Conservation (phyloP, 2,888 invertebrate genomes). For the Apomyelois bistriatella region DNA sequence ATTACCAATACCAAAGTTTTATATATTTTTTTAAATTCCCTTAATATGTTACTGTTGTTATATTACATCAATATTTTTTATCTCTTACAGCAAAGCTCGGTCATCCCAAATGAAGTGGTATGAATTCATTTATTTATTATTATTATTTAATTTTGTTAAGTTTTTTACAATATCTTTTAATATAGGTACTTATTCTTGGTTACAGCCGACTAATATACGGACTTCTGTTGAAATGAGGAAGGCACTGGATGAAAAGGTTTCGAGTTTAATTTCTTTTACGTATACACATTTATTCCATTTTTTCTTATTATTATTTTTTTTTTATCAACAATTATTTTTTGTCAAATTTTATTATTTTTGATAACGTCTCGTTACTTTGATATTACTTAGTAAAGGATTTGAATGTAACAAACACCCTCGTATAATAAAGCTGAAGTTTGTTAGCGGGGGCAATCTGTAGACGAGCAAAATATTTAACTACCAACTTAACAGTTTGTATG, state of each 20-base stretch:
- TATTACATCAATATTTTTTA: not conserved
- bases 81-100: not conserved
- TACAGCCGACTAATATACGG: not conserved
- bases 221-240: not conserved
- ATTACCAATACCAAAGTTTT: too few species aligned
- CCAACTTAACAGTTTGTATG: too few species aligned
- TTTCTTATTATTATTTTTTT: not conserved
- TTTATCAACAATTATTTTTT: not conserved
- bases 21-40: not conserved
- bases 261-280: not conserved
- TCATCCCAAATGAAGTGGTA: constrained; percentile 5
- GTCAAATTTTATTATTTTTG: too few species aligned
- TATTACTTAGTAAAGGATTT: too few species aligned
- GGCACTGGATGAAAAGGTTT: not conserved
- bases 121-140: not conserved
- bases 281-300: not conserved
- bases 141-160: not conserved
- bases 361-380: too few species aligned
- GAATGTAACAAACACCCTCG: too few species aligned
- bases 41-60: too few species aligned
- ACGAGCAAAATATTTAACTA: too few species aligned
- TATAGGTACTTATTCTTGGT: not conserved
- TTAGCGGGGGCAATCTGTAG: too few species aligned
- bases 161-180: not conserved
- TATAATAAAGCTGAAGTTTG: too few species aligned